Conservation (phyloP, 2,797 vertebrate species). For the Acanthurus tractus region DNA sequence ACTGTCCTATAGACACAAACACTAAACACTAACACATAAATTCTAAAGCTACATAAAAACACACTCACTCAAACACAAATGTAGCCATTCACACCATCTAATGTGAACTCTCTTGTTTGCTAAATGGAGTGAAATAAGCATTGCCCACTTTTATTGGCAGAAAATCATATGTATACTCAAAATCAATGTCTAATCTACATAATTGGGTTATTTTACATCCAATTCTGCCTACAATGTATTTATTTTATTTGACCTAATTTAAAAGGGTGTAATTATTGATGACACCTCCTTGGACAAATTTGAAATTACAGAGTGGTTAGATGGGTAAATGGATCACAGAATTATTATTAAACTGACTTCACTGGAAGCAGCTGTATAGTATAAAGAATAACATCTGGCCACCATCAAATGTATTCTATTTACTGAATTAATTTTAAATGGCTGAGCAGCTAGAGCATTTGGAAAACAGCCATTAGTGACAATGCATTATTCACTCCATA, state of each 20-base stretch:
- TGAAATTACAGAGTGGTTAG: conserved; percentile 2
- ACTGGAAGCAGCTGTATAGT: neutral
- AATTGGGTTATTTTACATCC: neutral
- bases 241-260: neutral
- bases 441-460: conserved; percentile 3
- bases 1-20: conserved; percentile 93
- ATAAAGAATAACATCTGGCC: conserved; percentile 10
- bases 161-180: neutral
- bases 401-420: neutral
- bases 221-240: neutral
- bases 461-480: conserved; percentile 35
- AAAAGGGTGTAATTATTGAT: neutral
- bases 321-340: conserved; percentile 13
- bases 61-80: conserved; percentile 79
- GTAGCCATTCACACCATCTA: conserved; percentile 77
- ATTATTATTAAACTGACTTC: neutral
- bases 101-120: conserved; percentile 55
- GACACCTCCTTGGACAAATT: neutral
- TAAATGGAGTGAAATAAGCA: conserved; percentile 84
- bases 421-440: conserved; percentile 3
- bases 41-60: conserved; percentile 79
- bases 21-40: conserved; percentile 80
- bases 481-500: conserved; percentile 83
- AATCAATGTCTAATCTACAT: neutral
- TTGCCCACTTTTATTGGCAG: conserved; percentile 38